Evolutionary conservation across 2,113 vertebrate genomes (phyloP).

Genomic region (Piaya cayana): DNA sequence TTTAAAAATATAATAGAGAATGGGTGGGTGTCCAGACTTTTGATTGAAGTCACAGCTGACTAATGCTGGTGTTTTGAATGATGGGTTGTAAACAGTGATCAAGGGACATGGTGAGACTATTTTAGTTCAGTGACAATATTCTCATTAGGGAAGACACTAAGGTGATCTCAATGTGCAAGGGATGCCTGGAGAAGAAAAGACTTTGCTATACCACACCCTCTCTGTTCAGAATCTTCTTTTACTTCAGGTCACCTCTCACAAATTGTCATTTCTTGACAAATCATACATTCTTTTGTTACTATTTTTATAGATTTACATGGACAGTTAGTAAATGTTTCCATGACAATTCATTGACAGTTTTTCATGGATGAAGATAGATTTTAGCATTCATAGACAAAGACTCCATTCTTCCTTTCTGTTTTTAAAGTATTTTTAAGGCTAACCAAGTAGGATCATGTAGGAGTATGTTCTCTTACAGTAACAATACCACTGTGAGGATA

Average conservation of each 20-base stretch:
- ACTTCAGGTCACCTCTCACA: background rate
- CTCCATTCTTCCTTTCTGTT: conserved; percentile 36
- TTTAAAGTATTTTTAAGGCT: conserved; percentile 45
- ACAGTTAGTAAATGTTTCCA: conserved; percentile 66
- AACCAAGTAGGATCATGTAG: conserved; percentile 50
- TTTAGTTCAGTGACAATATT: background rate
- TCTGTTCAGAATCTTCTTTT: conserved; percentile 6
- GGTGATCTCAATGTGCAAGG: background rate
- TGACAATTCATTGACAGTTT: conserved; percentile 14
- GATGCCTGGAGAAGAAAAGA: background rate
- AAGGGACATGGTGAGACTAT: background rate
- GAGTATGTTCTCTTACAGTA: conserved; percentile 32
- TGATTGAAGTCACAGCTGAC: background rate
- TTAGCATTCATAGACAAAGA: conserved; percentile 30
- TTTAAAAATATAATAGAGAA: background rate
- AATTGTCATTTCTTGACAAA: conserved; percentile 26
- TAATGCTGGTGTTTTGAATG: background rate
- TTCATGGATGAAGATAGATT: conserved; percentile 29
- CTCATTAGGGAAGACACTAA: background rate
- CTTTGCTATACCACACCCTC: background rate
- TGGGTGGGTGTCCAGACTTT: background rate
- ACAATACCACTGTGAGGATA: conserved; percentile 29
- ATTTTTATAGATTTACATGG: conserved; percentile 28
- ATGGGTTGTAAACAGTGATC: background rate
- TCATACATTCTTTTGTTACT: conserved; percentile 61